Base-by-base conservation (phyloP, 2,113 vertebrate genomes). In the Sinocyclocheilus maitianheensis region DNA sequence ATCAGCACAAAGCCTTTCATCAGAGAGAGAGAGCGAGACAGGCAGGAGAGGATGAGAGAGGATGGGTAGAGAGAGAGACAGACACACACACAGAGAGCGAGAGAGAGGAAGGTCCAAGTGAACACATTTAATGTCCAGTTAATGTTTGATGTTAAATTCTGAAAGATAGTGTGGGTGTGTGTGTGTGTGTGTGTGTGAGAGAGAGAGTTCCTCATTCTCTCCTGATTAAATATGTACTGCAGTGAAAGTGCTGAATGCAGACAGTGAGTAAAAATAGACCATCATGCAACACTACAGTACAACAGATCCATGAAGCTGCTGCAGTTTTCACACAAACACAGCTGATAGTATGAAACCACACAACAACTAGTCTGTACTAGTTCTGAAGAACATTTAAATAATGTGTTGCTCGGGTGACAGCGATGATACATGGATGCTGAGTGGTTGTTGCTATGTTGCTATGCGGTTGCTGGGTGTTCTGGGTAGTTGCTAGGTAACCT, bases 1-100 rank as follows among this genome's bases (percentile, higher is more conserved):
- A 67, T 86, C 77, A 86, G 69, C 81, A 71, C 48, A 74, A 77
- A 83, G 71, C 55, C 65, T 76, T 87, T 76, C 65, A 84, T 13
- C 26, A 51, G 62, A 74, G 67, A 80, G 69, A 79, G 0, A 48
- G 46, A 11, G 46, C 12, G 46, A 48, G 46, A 48, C 2, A 48
- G 43, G 2, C 9, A 12, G 46, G 46, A 48, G 46, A 11, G 10
- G 10, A 46, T 46, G 43, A 46, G 43, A 7, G 43, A 8, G 7
- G 43, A 37, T 0, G 5, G 37, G 5, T 0, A 37, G 37, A 37
- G 37, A 30, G 30, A 10, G 43, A 46, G 43, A 46, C 43, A 46
- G 1, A 43, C 43, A 11, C 1, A 48, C 2, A 48, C 1, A 48
- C 2, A 48, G 46, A 48, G 37, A 83, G 1, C 9, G 51, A 60